These are phyloP conservation scores for Cryptotermes secundus DNA, from an alignment of 1,140 invertebrate species.

Conservation along the genomic window DNA sequence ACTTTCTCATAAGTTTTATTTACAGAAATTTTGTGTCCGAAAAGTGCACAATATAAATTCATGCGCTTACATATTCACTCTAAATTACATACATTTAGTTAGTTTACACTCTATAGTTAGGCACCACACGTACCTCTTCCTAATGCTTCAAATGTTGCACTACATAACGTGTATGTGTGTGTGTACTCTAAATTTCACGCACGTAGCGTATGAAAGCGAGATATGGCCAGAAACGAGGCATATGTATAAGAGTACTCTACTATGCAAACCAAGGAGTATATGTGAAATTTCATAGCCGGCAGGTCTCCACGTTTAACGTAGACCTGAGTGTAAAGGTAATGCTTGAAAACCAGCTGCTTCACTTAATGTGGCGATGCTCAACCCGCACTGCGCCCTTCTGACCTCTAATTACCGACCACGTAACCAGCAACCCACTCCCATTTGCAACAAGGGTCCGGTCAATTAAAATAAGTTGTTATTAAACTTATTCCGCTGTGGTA, in stretches of 20 bases:
- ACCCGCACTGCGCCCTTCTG: neutral
- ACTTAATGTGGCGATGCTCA: neutral
- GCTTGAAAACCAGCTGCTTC: neutral
- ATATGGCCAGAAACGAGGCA: neutral
- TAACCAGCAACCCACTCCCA: neutral
- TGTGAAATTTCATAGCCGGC: neutral
- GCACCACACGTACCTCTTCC: neutral
- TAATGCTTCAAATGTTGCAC: neutral
- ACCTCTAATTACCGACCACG: neutral
- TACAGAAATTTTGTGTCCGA: no score
- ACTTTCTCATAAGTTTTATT: no score
- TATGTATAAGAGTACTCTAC: neutral
- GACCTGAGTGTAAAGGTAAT: neutral
- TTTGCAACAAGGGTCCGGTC: neutral
- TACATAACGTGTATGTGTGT: neutral
- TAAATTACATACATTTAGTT: no score
- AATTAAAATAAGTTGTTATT: neutral
- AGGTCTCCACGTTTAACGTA: neutral
- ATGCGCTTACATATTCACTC: no score
- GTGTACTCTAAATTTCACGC: neutral
- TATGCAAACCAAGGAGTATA: neutral
- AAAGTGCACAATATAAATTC: no score
- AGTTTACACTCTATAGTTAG: no score
- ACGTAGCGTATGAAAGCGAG: neutral
- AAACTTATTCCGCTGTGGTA: no score